phyloP scores from a whole-genome alignment of 2,113 vertebrate species.

The Hippopotamus amphibius region DNA sequence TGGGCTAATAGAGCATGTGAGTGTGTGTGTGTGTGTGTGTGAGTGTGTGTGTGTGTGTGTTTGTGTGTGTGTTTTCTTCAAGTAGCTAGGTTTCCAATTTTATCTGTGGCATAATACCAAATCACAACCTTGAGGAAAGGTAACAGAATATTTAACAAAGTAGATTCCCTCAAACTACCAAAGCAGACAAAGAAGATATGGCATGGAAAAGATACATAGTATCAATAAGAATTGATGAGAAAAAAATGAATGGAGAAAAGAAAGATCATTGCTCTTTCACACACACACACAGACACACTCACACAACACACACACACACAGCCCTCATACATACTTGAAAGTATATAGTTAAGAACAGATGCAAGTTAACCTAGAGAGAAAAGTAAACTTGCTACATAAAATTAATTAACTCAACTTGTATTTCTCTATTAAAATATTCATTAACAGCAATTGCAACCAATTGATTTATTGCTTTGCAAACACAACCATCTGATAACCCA shows the following conservation, averaged over 20 bases:
- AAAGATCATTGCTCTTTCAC: background rate
- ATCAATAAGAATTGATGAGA: background rate
- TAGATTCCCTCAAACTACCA: background rate
- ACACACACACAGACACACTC: background rate
- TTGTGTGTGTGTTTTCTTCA: background rate
- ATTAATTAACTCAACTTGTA: background rate
- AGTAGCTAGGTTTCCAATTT: background rate
- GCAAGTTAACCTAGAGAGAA: slow-evolving; percentile 5
- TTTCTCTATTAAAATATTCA: slow-evolving; percentile 49
- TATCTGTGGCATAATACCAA: background rate
- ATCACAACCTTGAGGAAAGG: background rate
- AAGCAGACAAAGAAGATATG: background rate
- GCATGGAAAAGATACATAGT: background rate
- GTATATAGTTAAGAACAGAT: background rate
- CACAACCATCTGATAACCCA: background rate
- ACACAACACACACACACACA: too few species aligned
- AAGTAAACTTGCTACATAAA: background rate
- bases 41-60: background rate
- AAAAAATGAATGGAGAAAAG: background rate
- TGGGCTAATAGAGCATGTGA: background rate
- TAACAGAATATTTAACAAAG: background rate
- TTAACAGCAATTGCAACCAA: slow-evolving; percentile 4
- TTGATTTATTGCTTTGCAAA: background rate
- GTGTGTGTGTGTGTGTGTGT: background rate
- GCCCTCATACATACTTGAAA: background rate